These are phyloP conservation scores for Pristionchus entomophagus DNA, from an alignment of 2,888 invertebrate species.

Conservation along the genomic window DNA sequence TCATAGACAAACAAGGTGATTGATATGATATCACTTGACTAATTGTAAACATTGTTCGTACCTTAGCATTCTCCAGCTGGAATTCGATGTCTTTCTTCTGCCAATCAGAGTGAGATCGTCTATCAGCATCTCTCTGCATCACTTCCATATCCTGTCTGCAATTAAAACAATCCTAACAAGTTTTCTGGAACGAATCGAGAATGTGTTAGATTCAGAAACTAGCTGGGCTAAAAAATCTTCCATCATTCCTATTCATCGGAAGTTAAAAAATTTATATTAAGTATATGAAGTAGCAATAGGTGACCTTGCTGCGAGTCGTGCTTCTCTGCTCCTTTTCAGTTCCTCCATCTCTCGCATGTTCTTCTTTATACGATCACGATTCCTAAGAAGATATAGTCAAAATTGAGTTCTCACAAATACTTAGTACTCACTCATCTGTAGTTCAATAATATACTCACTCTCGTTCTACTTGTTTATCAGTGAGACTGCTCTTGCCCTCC, in stretches of 20 bases:
- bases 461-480: constrained; percentile 64
- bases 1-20: too few relatives aligned
- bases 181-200: neutral
- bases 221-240: neutral
- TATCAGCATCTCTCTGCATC: constrained; percentile 89
- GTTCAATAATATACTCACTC: constrained; percentile 58
- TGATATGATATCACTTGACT: too few relatives aligned
- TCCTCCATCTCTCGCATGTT: constrained; percentile 86
- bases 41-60: constrained; percentile 78
- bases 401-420: neutral
- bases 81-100: constrained; percentile 96
- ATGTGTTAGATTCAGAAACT: too few relatives aligned
- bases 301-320: constrained; percentile 65
- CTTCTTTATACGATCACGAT: constrained; percentile 61
- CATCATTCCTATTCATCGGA: neutral
- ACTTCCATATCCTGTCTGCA: constrained; percentile 77
- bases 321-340: too few relatives aligned
- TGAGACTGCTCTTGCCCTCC: constrained; percentile 82
- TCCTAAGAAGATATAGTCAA: constrained; percentile 54
- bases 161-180: neutral
- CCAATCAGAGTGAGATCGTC: constrained; percentile 93
- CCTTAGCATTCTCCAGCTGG: constrained; percentile 94
- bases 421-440: too few relatives aligned
- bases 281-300: too few relatives aligned
- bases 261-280: too few relatives aligned